Base-by-base conservation (phyloP, 2,113 vertebrate genomes). In the Haemorhous mexicanus region DNA sequence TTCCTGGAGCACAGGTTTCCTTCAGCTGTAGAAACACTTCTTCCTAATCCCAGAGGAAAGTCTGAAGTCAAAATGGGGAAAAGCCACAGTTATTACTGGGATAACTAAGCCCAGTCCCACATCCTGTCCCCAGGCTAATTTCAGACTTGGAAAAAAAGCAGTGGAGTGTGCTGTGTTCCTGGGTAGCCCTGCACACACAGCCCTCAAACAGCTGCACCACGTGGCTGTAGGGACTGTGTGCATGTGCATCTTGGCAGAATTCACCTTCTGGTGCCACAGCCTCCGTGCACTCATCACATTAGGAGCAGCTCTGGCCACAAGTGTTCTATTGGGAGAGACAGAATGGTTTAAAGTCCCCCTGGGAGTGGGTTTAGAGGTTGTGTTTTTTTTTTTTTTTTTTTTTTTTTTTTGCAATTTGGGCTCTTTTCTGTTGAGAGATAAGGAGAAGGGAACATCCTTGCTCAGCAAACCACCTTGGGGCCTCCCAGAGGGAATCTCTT, bases 201-300 rank as follows among this genome's bases (percentile, higher is more conserved):
- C 72, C 13, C 66, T 47, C 37, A 56, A 23, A 53, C 2, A 84
- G 23, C 28, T 87, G 16, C 55, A 46, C 13, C 3, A 24, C 0
- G 0, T 52, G 14, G 9, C 63, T 58, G 16, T 50, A 23, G 22
- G 41, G 61, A 35, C 1, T 3, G 21, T 33, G 52, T 4, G 2
- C 9, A 21, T 0, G 0, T 47, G 11, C 23, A 18, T 32, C 39
- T 74, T 59, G 47, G 70, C 55, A 83, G 53, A 87, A 67, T 80
- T 83, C 4, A 3, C 21, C 33, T 70, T 22, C 73, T 39, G 32
- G 47, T 80, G 58, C 24, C 74, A 53, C 50, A 59, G 14, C 18
- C 53, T 32, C 53, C 8, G 18, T 20, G 53, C 30, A 32, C 30
- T 55, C 30, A 20, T 55, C 30, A 32, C 53, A 55, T 13, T 8